Evolutionary conservation across 2,888 invertebrate genomes (phyloP).

Genomic region (Nephrotoma appendiculata): DNA sequence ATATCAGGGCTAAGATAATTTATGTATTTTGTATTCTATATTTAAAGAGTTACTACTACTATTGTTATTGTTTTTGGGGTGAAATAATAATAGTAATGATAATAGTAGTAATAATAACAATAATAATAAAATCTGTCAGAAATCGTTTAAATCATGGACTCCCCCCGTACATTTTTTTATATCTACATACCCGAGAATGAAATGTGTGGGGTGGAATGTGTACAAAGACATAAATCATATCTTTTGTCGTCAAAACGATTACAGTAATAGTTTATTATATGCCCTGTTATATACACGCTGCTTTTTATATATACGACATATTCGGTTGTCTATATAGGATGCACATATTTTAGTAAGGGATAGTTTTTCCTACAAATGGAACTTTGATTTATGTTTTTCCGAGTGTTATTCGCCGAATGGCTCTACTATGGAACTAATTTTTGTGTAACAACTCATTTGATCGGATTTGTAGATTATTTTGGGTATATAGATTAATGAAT

Average conservation of each 20-base stretch:
- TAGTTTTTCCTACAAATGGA: background rate
- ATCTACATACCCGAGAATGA: background rate
- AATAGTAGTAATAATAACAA: background rate
- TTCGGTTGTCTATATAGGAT: background rate
- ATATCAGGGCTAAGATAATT: background rate
- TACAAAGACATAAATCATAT: background rate
- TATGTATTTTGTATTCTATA: background rate
- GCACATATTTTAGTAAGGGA: background rate
- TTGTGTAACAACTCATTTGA: background rate
- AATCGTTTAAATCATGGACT: background rate
- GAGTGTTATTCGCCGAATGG: background rate
- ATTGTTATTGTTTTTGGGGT: background rate
- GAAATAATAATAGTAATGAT: background rate
- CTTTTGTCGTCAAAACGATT: background rate
- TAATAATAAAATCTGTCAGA: background rate
- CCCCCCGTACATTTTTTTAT: background rate
- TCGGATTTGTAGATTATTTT: background rate
- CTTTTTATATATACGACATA: background rate
- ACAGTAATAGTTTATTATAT: background rate
- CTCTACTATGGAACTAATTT: background rate
- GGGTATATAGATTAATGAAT: background rate
- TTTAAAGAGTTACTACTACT: background rate
- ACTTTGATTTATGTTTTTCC: background rate
- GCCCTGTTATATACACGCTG: background rate
- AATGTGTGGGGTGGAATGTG: background rate